phyloP scores from a whole-genome alignment of 2,888 invertebrate genomes.

The Deilephila elpenor region DNA sequence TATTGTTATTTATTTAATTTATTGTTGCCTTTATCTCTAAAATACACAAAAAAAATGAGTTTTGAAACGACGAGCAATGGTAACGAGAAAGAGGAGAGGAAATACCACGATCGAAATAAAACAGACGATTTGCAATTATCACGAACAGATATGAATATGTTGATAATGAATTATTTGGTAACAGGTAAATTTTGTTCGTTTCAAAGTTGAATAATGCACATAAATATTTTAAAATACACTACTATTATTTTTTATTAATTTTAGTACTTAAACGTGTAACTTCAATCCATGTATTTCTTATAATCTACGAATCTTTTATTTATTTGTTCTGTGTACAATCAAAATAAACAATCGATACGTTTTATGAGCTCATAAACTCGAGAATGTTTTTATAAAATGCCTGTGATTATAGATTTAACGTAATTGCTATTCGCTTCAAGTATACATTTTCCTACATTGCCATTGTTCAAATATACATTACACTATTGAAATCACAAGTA shows the following conservation, averaged over 20 bases:
- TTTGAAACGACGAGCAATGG: slow-evolving; percentile 69
- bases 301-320: no score
- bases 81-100: slow-evolving; percentile 72
- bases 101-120: slow-evolving; percentile 89
- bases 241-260: not conserved
- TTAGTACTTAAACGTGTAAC: not conserved
- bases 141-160: slow-evolving; percentile 96
- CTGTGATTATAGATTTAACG: no score
- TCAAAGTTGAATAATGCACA: not conserved
- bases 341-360: no score
- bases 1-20: slow-evolving; percentile 32
- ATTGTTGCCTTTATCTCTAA: slow-evolving; percentile 28
- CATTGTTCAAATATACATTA: no score
- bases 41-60: slow-evolving; percentile 62
- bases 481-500: no score
- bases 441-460: no score
- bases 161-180: slow-evolving; percentile 99
- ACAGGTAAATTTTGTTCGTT: slow-evolving; percentile 87
- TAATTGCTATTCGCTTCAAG: no score
- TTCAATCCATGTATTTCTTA: no score
- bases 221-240: not conserved
- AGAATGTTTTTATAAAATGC: no score
- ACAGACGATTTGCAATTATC: slow-evolving; percentile 92
- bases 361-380: no score
- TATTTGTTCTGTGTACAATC: no score